These are phyloP conservation scores for Acromyrmex charruanus DNA, from an alignment of 1,140 invertebrate species.

Conservation along the genomic window DNA sequence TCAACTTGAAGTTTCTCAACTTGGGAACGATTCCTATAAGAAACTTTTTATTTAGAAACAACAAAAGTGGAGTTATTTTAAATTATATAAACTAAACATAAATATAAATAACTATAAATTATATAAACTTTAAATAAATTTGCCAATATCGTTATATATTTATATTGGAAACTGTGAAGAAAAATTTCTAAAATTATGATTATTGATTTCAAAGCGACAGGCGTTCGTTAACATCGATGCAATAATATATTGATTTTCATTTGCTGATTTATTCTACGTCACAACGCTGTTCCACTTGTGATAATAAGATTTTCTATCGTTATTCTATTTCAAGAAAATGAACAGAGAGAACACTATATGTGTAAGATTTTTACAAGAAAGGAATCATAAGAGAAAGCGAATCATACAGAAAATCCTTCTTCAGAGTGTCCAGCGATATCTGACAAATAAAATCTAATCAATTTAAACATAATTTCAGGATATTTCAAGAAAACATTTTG, in stretches of 20 bases:
- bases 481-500: too few relatives aligned
- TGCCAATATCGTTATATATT: background rate
- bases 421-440: too few relatives aligned
- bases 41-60: background rate
- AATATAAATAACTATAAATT: background rate
- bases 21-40: background rate
- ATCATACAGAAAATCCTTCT: too few relatives aligned
- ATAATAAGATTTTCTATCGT: slow-evolving; percentile 10
- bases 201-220: background rate
- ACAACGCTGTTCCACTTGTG: too few relatives aligned
- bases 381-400: too few relatives aligned
- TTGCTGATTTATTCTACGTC: background rate
- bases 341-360: background rate
- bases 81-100: background rate
- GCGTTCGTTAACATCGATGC: background rate
- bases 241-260: background rate
- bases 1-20: background rate
- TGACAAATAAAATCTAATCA: too few relatives aligned
- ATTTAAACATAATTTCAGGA: too few relatives aligned
- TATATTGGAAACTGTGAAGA: background rate
- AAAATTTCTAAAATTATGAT: background rate
- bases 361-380: too few relatives aligned
- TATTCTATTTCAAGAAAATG: background rate
- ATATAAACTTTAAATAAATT: background rate
- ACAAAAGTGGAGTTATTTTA: background rate